Evolutionary conservation across 2,888 invertebrate genomes (phyloP).

Genomic region (Microctonus brassicae): DNA sequence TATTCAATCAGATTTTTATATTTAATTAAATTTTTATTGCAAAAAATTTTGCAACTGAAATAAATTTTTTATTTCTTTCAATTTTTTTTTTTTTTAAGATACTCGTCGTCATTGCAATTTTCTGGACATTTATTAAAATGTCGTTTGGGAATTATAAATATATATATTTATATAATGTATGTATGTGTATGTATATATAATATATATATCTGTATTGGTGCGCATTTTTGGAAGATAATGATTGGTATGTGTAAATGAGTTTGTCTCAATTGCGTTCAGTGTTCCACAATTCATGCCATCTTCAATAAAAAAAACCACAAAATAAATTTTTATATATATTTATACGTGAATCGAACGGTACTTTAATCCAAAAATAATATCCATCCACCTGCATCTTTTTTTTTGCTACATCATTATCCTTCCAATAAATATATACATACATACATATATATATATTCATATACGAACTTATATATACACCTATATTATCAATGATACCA

Average conservation of each 20-base stretch:
- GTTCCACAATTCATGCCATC: not conserved
- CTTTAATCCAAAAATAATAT: constrained; percentile 25
- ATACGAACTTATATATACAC: not conserved
- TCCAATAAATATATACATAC: constrained; percentile 5
- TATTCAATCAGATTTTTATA: too few relatives aligned
- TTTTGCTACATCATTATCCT: constrained; percentile 8
- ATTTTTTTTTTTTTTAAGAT: too few relatives aligned
- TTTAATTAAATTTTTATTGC: too few relatives aligned
- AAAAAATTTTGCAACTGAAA: too few relatives aligned
- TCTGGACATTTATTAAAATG: constrained; percentile 32
- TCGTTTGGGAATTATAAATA: constrained; percentile 22
- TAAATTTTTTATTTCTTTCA: too few relatives aligned
- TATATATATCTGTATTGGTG: too few relatives aligned
- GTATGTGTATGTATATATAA: too few relatives aligned
- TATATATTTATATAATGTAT: too few relatives aligned
- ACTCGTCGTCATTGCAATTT: too few relatives aligned
- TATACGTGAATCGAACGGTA: constrained; percentile 20
- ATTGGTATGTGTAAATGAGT: not conserved
- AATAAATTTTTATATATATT: constrained; percentile 4
- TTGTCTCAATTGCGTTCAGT: not conserved
- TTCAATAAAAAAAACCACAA: constrained; percentile 29
- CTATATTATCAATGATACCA: constrained; percentile 15
- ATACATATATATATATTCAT: constrained; percentile 2
- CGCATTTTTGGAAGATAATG: too few relatives aligned
- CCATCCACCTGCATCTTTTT: constrained; percentile 27